Percentiles rank a stretch among this genome's conserved stretches.
These are phyloP conservation scores for Tapirus indicus DNA, from an alignment of 2,797 vertebrate genomes.

Conservation along the genomic window DNA sequence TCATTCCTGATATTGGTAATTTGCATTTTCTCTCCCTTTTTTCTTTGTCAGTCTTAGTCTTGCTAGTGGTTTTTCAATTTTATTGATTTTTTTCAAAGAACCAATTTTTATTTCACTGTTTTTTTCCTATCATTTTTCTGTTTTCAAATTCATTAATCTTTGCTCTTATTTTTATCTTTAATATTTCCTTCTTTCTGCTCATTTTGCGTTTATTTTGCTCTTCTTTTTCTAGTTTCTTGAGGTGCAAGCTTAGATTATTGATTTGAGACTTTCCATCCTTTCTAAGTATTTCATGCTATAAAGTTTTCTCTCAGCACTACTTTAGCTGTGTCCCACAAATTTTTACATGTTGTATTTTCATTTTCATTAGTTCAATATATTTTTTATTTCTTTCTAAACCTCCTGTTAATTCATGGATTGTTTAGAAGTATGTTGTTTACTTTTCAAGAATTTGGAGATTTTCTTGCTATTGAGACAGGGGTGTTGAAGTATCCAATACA, in stretches of 20 bases:
- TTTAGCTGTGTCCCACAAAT: not conserved
- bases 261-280: not conserved
- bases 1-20: not conserved
- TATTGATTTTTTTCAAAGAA: not conserved
- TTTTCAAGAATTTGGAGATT: not conserved
- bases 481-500: not conserved
- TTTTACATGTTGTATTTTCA: not conserved
- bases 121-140: not conserved
- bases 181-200: not conserved
- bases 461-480: not conserved
- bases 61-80: not conserved
- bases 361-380: not conserved
- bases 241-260: not conserved
- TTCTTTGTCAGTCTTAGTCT: not conserved
- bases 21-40: not conserved
- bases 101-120: not conserved
- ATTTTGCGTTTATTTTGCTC: not conserved
- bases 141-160: not conserved
- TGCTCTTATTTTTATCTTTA: not conserved
- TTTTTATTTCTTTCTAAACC: not conserved
- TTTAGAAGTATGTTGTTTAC: not conserved
- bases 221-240: not conserved
- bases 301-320: not conserved
- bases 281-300: not conserved
- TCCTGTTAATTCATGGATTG: not conserved